These are phyloP conservation scores for Nemapogon koenigi DNA, from an alignment of 2,888 invertebrate genomes.

Conservation along the genomic window DNA sequence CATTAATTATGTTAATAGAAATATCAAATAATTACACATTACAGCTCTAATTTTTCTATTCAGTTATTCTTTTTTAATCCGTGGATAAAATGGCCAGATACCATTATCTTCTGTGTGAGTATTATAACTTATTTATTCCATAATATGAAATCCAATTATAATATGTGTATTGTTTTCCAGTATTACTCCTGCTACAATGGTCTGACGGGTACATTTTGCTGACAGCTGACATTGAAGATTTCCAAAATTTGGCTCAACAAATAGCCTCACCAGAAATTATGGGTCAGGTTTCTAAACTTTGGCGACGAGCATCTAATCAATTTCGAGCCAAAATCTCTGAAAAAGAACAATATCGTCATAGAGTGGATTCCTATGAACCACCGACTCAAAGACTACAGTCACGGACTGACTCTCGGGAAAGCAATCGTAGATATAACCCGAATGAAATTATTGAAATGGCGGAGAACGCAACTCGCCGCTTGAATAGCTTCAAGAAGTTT, in stretches of 20 bases:
- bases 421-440: no score
- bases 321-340: no score
- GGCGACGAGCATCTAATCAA: constrained; percentile 32
- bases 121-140: constrained; percentile 5
- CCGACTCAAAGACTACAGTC: no score
- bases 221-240: constrained; percentile 40
- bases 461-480: no score
- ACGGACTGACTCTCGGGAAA: no score
- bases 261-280: constrained; percentile 27
- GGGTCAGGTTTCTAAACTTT: constrained; percentile 25
- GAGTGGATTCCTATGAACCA: no score
- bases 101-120: constrained; percentile 6
- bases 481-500: no score
- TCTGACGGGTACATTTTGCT: constrained; percentile 33
- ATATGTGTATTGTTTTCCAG: constrained; percentile 13
- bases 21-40: constrained; percentile 5
- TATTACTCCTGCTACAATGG: constrained; percentile 18
- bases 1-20: constrained; percentile 7
- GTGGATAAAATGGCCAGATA: no score
- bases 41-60: no score
- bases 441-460: no score
- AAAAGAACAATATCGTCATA: no score
- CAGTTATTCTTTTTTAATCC: no score
- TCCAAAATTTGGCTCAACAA: constrained; percentile 31
- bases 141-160: constrained; percentile 3